Percentiles rank a stretch among this genome's conserved stretches.
Evolutionary conservation across 2,797 vertebrate species (phyloP).

Genomic region (Scomberomorus guttatus): DNA sequence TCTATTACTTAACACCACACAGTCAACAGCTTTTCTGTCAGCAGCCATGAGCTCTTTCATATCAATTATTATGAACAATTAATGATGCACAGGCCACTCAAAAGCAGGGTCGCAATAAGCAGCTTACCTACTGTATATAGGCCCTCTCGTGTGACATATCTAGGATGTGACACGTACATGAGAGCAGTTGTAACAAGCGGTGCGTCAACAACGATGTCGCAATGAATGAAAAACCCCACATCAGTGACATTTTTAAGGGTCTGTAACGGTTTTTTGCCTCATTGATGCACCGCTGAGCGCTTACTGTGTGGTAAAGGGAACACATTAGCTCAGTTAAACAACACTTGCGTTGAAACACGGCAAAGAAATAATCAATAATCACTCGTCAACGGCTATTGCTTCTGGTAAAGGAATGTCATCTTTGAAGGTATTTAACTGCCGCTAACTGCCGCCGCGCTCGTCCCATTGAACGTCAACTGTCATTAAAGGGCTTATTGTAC

Average conservation of each 20-base stretch:
- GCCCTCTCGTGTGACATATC: conserved; percentile 47
- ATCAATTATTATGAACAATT: not conserved
- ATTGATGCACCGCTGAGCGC: no score
- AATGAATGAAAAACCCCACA: conserved; percentile 15
- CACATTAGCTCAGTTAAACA: not conserved
- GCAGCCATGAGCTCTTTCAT: not conserved
- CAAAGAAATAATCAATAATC: not conserved
- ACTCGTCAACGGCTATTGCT: not conserved
- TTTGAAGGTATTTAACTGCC: conserved; percentile 38
- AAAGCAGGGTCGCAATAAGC: conserved; percentile 18
- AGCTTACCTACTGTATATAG: conserved; percentile 16
- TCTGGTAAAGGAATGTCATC: conserved; percentile 14
- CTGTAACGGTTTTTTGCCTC: not conserved
- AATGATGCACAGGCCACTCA: not conserved
- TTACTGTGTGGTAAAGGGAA: not conserved
- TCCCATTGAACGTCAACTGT: conserved; percentile 57
- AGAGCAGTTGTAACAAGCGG: conserved; percentile 3
- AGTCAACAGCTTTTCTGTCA: conserved; percentile 23
- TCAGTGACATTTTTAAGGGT: not conserved
- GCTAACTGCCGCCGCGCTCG: conserved; percentile 38
- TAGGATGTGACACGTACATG: conserved; percentile 45
- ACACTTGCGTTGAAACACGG: no score
- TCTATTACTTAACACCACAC: conserved; percentile 43
- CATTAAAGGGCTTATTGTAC: conserved; percentile 69
- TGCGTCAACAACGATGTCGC: conserved; percentile 1